phyloP scores from a whole-genome alignment of 1,140 invertebrate genomes.

The Pachyrhynchus sulphureomaculatus region DNA sequence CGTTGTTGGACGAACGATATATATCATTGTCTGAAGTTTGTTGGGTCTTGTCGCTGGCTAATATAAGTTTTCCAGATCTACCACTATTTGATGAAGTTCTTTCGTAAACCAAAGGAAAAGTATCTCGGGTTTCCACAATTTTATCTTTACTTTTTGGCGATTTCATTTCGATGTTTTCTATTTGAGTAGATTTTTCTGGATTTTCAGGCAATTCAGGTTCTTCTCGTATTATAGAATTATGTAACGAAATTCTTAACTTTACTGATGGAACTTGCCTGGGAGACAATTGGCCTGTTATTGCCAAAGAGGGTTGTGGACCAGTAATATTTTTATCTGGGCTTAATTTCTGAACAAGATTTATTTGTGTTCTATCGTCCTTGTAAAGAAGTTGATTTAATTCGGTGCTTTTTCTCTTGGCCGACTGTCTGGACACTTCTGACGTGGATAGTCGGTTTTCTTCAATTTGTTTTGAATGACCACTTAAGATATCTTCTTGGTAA shows the following conservation, averaged over 20 bases:
- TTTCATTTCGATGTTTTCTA: background rate
- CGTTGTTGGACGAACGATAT: background rate
- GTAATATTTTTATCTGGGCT: background rate
- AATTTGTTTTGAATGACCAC: background rate
- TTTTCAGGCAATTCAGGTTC: background rate
- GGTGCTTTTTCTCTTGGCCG: constrained; percentile 4
- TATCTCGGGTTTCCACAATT: constrained; percentile 19
- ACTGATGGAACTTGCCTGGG: constrained; percentile 2
- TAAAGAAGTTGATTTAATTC: constrained; percentile 16
- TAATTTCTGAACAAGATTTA: constrained; percentile 21
- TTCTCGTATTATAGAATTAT: constrained; percentile 22
- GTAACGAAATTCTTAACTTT: constrained; percentile 18
- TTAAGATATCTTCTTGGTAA: no score
- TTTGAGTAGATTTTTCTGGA: background rate
- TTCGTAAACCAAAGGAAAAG: constrained; percentile 5
- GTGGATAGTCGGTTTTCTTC: no score
- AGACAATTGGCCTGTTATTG: background rate
- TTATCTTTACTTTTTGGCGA: constrained; percentile 20
- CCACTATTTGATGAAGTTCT: background rate
- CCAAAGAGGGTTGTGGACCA: background rate
- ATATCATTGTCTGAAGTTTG: constrained; percentile 30
- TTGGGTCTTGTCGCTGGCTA: constrained; percentile 15
- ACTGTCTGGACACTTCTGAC: no score
- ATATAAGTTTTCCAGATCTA: constrained; percentile 10
- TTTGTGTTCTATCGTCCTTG: constrained; percentile 28